Conservation (phyloP, 2,113 vertebrate species). For the Neogobius melanostomus region DNA sequence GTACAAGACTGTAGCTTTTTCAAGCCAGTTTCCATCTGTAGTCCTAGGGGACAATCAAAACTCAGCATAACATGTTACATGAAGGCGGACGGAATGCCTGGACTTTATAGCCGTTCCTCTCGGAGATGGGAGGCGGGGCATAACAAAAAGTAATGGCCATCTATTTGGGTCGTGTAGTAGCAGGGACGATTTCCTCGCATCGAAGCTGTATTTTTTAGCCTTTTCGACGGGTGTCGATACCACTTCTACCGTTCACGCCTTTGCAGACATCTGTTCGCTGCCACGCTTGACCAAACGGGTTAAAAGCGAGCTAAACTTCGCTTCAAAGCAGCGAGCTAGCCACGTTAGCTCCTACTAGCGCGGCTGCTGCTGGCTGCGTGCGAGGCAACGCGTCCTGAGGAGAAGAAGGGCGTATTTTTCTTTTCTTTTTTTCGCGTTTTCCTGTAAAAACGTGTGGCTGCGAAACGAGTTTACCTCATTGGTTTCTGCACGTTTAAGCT, state of each 20-base stretch:
- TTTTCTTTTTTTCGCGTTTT: conserved; percentile 46
- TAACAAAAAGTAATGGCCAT: conserved; percentile 76
- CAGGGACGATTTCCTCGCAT: conserved; percentile 51
- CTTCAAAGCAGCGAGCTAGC: conserved; percentile 66
- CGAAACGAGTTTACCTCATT: conserved; percentile 32
- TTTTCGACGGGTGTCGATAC: neutral
- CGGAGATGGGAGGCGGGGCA: conserved; percentile 69
- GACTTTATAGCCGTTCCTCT: conserved; percentile 34
- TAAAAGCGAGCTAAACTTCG: conserved; percentile 52
- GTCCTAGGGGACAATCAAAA: too few relatives aligned
- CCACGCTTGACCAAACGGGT: conserved; percentile 14
- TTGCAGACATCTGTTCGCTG: neutral
- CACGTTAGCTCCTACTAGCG: conserved; percentile 61
- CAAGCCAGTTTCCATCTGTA: too few relatives aligned
- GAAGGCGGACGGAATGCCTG: neutral
- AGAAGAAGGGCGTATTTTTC: conserved; percentile 58
- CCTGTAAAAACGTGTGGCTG: conserved; percentile 32
- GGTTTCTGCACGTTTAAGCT: conserved; percentile 1
- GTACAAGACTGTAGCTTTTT: too few relatives aligned
- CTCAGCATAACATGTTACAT: too few relatives aligned
- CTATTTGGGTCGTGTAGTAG: conserved; percentile 71
- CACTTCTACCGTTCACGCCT: neutral
- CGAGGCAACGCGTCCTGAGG: conserved; percentile 34
- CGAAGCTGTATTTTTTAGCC: conserved; percentile 38
- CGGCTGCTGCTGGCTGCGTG: conserved; percentile 34